Evolutionary conservation across 2,113 vertebrate genomes (phyloP).

Genomic region (Sphyrna mokarran): DNA sequence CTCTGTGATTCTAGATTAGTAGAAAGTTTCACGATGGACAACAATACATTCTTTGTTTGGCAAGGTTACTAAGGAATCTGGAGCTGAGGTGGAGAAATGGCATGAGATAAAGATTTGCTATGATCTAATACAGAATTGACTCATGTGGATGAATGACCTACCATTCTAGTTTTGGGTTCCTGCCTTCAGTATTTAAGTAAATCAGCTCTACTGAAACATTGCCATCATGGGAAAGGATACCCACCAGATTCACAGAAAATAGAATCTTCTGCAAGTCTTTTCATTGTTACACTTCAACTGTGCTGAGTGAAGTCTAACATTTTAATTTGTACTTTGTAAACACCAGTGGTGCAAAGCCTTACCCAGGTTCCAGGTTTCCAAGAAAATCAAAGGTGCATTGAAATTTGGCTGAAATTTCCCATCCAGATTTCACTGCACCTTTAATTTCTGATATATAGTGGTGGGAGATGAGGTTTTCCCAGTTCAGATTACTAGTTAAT

Average conservation of each 20-base stretch:
- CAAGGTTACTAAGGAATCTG: not conserved
- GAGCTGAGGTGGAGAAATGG: not conserved
- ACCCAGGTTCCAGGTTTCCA: not conserved
- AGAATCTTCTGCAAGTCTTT: not conserved
- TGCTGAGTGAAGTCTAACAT: not conserved
- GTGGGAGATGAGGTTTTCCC: not conserved
- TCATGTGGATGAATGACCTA: not conserved
- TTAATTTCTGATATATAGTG: not conserved
- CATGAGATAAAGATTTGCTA: not conserved
- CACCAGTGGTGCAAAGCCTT: not conserved
- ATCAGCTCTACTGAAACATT: not conserved
- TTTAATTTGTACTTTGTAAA: not conserved
- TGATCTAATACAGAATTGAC: not conserved
- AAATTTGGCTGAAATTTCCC: not conserved
- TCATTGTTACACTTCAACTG: not conserved
- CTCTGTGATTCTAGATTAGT: not conserved
- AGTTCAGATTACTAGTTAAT: not conserved
- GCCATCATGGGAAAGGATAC: not conserved
- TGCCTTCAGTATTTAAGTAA: not conserved
- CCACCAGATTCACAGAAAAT: not conserved
- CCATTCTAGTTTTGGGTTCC: not conserved
- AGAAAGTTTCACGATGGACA: not conserved
- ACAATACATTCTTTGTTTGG: not conserved
- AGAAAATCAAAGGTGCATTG: too few relatives aligned
- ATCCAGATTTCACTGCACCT: not conserved